Evolutionary conservation across 2,888 invertebrate species (phyloP), one percentile per base, ranked within the genome.

Genomic region (Sthenelais limicola): DNA sequence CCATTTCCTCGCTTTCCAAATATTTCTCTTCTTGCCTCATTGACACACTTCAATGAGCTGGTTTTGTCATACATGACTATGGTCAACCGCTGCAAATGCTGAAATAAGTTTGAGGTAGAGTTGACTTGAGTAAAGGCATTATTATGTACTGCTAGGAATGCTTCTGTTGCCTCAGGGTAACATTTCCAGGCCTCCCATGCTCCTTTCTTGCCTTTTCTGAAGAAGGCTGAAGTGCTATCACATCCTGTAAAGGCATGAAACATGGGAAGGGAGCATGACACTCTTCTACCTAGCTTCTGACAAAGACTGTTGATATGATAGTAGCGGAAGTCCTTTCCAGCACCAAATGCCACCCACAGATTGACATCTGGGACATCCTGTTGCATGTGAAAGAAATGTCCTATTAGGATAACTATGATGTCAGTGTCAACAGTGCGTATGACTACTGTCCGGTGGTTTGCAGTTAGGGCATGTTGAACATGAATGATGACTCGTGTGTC

Each of bases 171-270:
- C 24, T 70, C 68, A 21, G 67, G 68, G 21, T 51, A 68, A 9
- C 15, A n/a, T 35, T 72, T 68, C 68, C 72, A 72, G 9, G 54
- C 68, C 7, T 72, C 72, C 68, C 68, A 72, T 68, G 68, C 32
- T 28, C n/a, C 43, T 35, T 72, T 72, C n/a, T 72, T 72, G 5
- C 72, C 72, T 26, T 24, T 68, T 5, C 68, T 47, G 38, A 32
- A 47, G 66, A 72, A 72, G 4, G 43, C 28, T 28, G 72, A 72
- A n/a, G 48, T 32, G 18, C n/a, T 70, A 35, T 72, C 72, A 51
- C 68, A 72, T 7, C 68, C 72, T 21, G 72, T 68, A 28, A 70
- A 70, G 32, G 51, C 51, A 68, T 70, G 68, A n/a, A 58, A 58
- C n/a, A 58, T 35, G 15, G 58, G 58, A 5, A 58, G 58, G 4